These are phyloP conservation scores for Drosophila suboccidentalis DNA, from an alignment of 2,888 invertebrate genomes.

Conservation along the genomic window DNA sequence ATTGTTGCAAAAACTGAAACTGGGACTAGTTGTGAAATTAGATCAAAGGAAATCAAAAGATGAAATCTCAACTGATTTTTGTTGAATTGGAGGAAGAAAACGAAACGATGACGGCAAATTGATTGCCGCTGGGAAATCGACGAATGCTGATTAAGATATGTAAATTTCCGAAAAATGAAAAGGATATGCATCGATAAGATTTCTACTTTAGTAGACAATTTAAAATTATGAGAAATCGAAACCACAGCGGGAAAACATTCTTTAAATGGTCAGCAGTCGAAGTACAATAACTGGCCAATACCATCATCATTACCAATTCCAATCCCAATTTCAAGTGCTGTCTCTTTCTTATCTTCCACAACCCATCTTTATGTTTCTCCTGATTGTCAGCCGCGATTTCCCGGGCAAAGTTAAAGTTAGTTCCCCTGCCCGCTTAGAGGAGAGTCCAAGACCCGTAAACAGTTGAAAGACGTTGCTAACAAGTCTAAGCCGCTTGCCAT, in stretches of 20 bases:
- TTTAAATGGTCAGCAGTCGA: constrained; percentile 26
- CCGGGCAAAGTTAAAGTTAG: constrained; percentile 16
- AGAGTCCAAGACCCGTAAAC: constrained; percentile 48
- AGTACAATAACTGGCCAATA: constrained; percentile 29
- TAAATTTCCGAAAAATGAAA: constrained; percentile 57
- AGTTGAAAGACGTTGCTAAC: constrained; percentile 62
- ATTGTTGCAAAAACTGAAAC: constrained; percentile 25
- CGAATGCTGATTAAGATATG: constrained; percentile 68
- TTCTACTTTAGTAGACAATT: neutral
- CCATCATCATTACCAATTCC: constrained; percentile 30
- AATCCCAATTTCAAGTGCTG: constrained; percentile 30
- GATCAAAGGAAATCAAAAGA: constrained; percentile 43
- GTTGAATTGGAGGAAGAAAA: constrained; percentile 10
- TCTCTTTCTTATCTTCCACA: constrained; percentile 35
- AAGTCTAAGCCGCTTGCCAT: constrained; percentile 62
- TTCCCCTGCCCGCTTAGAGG: neutral
- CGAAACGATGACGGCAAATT: constrained; percentile 33
- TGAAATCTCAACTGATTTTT: constrained; percentile 38
- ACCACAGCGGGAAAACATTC: neutral
- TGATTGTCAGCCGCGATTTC: constrained; percentile 49
- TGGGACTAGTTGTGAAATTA: constrained; percentile 25
- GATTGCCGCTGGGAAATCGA: constrained; percentile 73
- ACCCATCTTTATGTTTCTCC: constrained; percentile 48
- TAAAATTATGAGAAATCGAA: constrained; percentile 44
- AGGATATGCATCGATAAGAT: neutral